Base-by-base conservation (phyloP, 2,113 vertebrate species). In the Gasterosteus aculeatus region DNA sequence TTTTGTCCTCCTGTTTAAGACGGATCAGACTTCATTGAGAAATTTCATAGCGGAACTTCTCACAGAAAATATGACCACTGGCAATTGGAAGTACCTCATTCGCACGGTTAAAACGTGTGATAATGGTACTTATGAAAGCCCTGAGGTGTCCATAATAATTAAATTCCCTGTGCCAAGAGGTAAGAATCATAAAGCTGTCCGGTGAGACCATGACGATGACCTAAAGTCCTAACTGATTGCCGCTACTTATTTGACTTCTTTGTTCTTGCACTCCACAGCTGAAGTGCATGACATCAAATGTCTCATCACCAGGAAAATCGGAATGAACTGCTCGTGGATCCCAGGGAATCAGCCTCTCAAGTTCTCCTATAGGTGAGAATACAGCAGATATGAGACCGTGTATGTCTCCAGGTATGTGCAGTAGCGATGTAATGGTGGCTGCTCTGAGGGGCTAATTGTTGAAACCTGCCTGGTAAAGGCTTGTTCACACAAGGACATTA, bases 321-420 rank as follows among this genome's bases (percentile, higher is more conserved):
- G 6, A 35, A 51, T 72, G 33, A 85, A 87, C 31, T 94, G 93
- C 49, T 88, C 89, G 78, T 95, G 93, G 94, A 70, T 5, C 19
- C 65, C 82, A 41, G 10, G 11, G 5, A 16, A 26, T 4, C 18
- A 11, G 0, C 19, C 42, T 12, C 0, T 29, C 3, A 49, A 77
- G 14, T 47, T 93, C 4, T 75, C 5, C 33, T 93, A 91, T 31
- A 85, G 86, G 93, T 94, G 42, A 85, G 91, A 29, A 61, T 44
- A 68, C 9, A 67, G 31, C 6, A 38, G 7, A 33, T 15, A 18
- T 1, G 15, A 22, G 26, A 26, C 12, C n/a, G 15, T 9, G 16
- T 8, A 18, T 53, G 47, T 54, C 72, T 70, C 16, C 33, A 58
- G 18, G 5, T 26, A 46, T 47, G 41, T 35, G 7, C 60, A 56